A percentile compares a stretch with the other conserved stretches of the same genome.
Conservation (phyloP, 1,140 invertebrate species). For the Bicyclus anynana region DNA sequence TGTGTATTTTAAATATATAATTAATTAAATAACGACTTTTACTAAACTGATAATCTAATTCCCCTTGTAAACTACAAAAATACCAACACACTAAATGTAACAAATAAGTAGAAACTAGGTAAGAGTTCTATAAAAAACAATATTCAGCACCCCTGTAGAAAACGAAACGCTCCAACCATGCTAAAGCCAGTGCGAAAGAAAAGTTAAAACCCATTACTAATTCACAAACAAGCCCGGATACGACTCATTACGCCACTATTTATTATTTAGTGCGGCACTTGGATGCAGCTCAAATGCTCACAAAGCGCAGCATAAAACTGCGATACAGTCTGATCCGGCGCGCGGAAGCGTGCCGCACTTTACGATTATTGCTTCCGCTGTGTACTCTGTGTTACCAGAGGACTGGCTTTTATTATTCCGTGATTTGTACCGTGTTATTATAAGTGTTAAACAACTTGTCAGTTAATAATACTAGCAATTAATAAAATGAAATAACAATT, state of each 20-base stretch:
- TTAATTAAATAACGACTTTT: too few species aligned
- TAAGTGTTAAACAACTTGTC: too few species aligned
- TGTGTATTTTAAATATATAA: too few species aligned
- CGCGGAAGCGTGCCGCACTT: slow-evolving; percentile 47
- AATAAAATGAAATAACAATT: too few species aligned
- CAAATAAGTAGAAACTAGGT: too few species aligned
- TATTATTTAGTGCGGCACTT: slow-evolving; percentile 25
- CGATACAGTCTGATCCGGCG: slow-evolving; percentile 32
- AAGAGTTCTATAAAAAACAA: not conserved
- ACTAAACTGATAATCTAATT: too few species aligned
- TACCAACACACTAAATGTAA: too few species aligned
- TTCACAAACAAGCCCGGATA: not conserved
- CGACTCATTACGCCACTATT: slow-evolving; percentile 17
- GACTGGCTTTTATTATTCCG: slow-evolving; percentile 43
- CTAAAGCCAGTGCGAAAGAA: not conserved
- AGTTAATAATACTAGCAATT: too few species aligned
- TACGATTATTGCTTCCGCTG: slow-evolving; percentile 58
- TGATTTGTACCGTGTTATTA: too few species aligned
- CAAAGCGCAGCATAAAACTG: slow-evolving; percentile 50
- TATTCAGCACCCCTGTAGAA: too few species aligned
- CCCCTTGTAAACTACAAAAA: too few species aligned
- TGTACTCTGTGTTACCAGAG: slow-evolving; percentile 33
- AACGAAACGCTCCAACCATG: not conserved
- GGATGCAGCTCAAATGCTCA: slow-evolving; percentile 43
- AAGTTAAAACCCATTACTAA: too few species aligned